Conservation (phyloP, 2,888 invertebrate species). For the Drosophila borealis region DNA sequence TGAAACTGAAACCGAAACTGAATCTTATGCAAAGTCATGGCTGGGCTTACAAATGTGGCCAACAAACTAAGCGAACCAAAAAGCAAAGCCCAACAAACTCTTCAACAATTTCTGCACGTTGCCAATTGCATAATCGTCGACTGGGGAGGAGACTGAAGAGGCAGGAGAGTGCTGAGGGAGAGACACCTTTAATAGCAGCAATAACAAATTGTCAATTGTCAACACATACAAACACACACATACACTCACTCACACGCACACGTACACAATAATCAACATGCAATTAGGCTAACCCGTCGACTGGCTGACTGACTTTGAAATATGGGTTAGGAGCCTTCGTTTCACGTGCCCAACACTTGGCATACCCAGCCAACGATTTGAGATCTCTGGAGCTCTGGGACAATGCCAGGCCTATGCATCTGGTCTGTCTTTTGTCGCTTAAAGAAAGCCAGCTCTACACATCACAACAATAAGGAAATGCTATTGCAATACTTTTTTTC, state of each 20-base stretch:
- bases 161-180: constrained; percentile 16
- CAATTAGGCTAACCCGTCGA: constrained; percentile 75
- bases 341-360: constrained; percentile 31
- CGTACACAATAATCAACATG: constrained; percentile 64
- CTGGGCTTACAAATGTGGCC: constrained; percentile 60
- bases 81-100: constrained; percentile 50
- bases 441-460: constrained; percentile 37
- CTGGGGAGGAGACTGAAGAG: constrained; percentile 14
- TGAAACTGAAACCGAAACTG: constrained; percentile 43
- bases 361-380: constrained; percentile 19
- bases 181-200: constrained; percentile 67
- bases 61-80: constrained; percentile 52
- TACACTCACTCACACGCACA: constrained; percentile 10
- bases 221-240: constrained; percentile 38
- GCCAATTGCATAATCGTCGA: constrained; percentile 69
- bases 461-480: constrained; percentile 69
- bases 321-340: constrained; percentile 69
- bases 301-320: constrained; percentile 78
- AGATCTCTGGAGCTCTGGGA: constrained; percentile 26
- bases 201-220: constrained; percentile 78
- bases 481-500: constrained; percentile 57
- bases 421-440: constrained; percentile 39
- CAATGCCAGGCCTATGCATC: constrained; percentile 18
- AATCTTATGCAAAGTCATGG: constrained; percentile 80
- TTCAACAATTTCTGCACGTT: constrained; percentile 75